A percentile compares a stretch with the other conserved stretches of the same genome.
Conservation (phyloP, 1,140 invertebrate genomes). For the Gryllus bimaculatus region DNA sequence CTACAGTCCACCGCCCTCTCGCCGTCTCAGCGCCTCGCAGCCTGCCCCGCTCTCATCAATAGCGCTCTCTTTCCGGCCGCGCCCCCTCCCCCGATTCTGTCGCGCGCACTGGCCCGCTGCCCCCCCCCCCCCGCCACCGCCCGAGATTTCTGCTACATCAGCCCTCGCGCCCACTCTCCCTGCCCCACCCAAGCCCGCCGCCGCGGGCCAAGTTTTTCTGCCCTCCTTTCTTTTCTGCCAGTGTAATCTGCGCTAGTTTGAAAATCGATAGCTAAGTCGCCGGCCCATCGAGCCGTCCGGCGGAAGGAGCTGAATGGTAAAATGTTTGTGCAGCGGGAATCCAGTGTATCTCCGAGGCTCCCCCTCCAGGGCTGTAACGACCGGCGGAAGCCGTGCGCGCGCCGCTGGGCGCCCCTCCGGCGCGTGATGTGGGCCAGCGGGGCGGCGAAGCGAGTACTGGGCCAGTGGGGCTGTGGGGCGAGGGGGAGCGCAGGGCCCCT, state of each 20-base stretch:
- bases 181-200: no score
- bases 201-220: background rate
- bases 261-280: background rate
- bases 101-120: background rate
- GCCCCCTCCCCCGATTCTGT: background rate
- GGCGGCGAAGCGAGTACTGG: no score
- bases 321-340: background rate
- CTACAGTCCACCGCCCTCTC: background rate
- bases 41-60: background rate
- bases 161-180: background rate
- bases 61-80: background rate
- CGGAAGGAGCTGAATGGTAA: background rate
- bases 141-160: background rate
- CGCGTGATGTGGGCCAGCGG: no score
- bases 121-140: no score
- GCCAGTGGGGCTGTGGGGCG: no score
- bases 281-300: no score
- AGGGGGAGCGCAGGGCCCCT: no score
- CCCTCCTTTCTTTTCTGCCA: background rate
- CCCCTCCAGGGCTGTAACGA: no score
- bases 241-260: conserved; percentile 3
- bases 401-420: no score
- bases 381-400: no score
- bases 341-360: background rate
- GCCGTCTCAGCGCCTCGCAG: no score